Evolutionary conservation across 2,888 invertebrate species (phyloP).

Genomic region (Adineta ricciae): DNA sequence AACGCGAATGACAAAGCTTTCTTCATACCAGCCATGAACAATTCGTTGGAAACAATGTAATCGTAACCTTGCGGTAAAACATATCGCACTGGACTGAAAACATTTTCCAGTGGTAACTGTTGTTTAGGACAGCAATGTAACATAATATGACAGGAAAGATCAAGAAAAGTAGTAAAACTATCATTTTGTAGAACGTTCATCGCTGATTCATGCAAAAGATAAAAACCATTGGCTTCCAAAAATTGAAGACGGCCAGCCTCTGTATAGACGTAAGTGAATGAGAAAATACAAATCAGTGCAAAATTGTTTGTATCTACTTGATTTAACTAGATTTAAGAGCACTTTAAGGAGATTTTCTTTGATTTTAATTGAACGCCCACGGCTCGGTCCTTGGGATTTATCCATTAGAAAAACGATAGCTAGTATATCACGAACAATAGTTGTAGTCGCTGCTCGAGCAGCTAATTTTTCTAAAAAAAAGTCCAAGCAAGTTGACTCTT

Average conservation of each 20-base stretch:
- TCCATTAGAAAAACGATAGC: constrained; percentile 4
- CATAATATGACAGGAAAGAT: not conserved
- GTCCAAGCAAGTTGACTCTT: not conserved
- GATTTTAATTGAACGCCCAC: not conserved
- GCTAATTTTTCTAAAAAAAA: not conserved
- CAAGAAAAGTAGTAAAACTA: not conserved
- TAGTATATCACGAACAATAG: constrained; percentile 1
- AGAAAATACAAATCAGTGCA: too few species aligned
- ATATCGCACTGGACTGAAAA: constrained; percentile 10
- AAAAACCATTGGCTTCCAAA: constrained; percentile 18
- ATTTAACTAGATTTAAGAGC: constrained; percentile 12
- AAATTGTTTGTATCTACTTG: not conserved
- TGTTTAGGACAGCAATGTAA: constrained; percentile 1
- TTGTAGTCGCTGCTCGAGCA: not conserved
- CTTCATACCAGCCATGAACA: not conserved
- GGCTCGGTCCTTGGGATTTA: not conserved
- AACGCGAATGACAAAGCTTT: not conserved
- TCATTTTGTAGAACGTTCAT: not conserved
- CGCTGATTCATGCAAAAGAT: not conserved
- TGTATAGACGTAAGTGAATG: too few species aligned
- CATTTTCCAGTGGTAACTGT: not conserved
- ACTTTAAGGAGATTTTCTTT: constrained; percentile 14
- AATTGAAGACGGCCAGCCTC: constrained; percentile 11
- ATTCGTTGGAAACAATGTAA: constrained; percentile 1
- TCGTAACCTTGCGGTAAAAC: not conserved